Base-by-base conservation (phyloP, 2,888 invertebrate genomes). In the Pollenia angustigena region DNA sequence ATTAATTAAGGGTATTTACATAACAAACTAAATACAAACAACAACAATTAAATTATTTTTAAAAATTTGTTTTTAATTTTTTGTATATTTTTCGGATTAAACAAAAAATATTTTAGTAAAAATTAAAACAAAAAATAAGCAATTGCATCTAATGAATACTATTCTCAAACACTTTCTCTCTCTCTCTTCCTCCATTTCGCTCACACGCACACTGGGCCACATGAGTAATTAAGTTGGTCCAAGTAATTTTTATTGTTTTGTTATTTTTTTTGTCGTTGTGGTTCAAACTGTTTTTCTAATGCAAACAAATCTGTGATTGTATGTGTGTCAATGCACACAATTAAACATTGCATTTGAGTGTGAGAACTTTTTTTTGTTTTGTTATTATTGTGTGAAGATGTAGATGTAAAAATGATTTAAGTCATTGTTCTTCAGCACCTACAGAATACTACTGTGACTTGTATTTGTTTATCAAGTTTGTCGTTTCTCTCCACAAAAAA, bases 181-280 rank as follows among this genome's bases (percentile, higher is more conserved):
- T 54, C 54, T 40, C 54, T 12, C 18, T 18, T 3, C 40, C 32
- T 8, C 52, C 10, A n/a, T 12, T 23, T 14, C 32, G 40, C n/a
- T 12, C 74, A 60, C 58, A 46, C 23, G 12, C n/a, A 64, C 23
- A 50, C 18, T 46, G 48, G 46, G 14, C 56, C 44, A 58, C 46
- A 74, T 68, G 69, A 58, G 86, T 71, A 84, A 87, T 81, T 81
- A 81, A 83, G 81, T 84, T 87, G 80, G 83, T 60, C 80, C 81
- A 72, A 83, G 69, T 60, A 84, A 56, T 56, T 74, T 85, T 74
- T 62, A 60, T 82, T 69, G 54, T 46, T 75, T 52, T 75, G 54
- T 68, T 18, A n/a, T 58, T 52, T 62, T 52, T 64, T 62, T 80
- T n/a, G 48, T 66, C 66, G 14, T 81, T 72, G 66, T 74, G 76